phyloP scores from a whole-genome alignment of 2,797 vertebrate species.

The Eulemur mongoz region DNA sequence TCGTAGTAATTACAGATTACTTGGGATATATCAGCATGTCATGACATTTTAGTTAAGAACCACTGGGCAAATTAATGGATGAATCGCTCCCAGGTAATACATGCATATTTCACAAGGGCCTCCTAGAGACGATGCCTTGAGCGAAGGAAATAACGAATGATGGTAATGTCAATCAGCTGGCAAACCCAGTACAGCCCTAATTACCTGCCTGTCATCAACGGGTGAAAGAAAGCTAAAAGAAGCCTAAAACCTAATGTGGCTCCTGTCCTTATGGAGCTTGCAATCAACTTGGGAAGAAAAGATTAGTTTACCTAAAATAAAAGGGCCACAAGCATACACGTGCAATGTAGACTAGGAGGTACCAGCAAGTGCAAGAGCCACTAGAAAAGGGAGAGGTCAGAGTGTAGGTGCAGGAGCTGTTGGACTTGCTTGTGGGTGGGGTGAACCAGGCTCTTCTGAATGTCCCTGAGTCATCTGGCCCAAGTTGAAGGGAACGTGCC shows the following conservation, averaged over 20 bases:
- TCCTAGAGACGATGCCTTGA: neutral
- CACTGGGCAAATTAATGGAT: neutral
- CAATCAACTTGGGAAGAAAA: neutral
- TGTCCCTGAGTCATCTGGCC: slow-evolving; percentile 23
- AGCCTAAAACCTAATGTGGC: neutral
- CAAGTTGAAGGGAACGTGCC: neutral
- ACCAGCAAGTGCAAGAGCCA: neutral
- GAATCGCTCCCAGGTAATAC: neutral
- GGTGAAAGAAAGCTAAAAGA: neutral
- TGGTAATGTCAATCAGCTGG: neutral
- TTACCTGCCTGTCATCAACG: neutral
- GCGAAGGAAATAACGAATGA: neutral
- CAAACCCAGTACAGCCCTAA: neutral
- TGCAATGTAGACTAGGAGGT: neutral
- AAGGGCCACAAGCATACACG: neutral
- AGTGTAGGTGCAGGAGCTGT: neutral
- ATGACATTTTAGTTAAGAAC: neutral
- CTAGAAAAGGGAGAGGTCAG: neutral
- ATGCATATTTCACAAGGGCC: neutral
- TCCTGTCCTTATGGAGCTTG: neutral
- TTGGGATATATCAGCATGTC: neutral
- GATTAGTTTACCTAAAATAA: neutral
- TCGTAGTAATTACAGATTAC: neutral
- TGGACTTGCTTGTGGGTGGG: neutral
- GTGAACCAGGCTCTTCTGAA: neutral